A percentile compares a stretch with the other conserved stretches of the same genome.
phyloP scores from a whole-genome alignment of 2,113 vertebrate species.

The Sisor rabdophorus region DNA sequence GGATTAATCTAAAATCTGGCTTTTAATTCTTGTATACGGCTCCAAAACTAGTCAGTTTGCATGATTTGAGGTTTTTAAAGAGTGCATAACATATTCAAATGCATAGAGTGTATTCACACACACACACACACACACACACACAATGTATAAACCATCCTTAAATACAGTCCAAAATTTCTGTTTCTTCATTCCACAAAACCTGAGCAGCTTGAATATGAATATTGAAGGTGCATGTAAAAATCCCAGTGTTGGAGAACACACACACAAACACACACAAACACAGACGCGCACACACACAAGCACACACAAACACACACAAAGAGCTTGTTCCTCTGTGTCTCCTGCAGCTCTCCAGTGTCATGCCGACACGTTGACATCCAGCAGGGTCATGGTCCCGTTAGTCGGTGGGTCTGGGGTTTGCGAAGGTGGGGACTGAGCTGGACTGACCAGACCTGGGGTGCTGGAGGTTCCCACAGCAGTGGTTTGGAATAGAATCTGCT shows the following conservation, averaged over 20 bases:
- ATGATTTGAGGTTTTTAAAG: background rate
- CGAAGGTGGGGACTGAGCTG: slow-evolving; percentile 60
- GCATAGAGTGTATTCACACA: slow-evolving; percentile 30
- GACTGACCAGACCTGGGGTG: slow-evolving; percentile 37
- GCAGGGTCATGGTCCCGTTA: slow-evolving; percentile 76
- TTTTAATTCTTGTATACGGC: background rate
- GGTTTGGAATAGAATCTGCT: slow-evolving; percentile 86
- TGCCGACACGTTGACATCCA: slow-evolving; percentile 90
- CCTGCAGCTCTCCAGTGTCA: slow-evolving; percentile 53
- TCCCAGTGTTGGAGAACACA: slow-evolving; percentile 41
- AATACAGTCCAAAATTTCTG: slow-evolving; percentile 11
- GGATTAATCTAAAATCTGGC: background rate
- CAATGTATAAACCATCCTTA: slow-evolving; percentile 13
- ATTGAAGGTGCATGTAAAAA: slow-evolving; percentile 36
- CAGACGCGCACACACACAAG: background rate
- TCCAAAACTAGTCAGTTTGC: background rate
- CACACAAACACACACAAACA: background rate
- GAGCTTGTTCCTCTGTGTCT: no score
- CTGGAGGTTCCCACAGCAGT: slow-evolving; percentile 34
- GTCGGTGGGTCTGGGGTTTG: slow-evolving; percentile 66
- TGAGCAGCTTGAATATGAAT: slow-evolving; percentile 50
- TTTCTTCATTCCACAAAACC: slow-evolving; percentile 32
- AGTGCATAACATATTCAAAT: slow-evolving; percentile 35
- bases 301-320: background rate
- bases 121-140: slow-evolving; percentile 23